A percentile compares a stretch with the other conserved stretches of the same genome.
Conservation (phyloP, 2,113 vertebrate genomes). For the Planiliza haematocheilus region DNA sequence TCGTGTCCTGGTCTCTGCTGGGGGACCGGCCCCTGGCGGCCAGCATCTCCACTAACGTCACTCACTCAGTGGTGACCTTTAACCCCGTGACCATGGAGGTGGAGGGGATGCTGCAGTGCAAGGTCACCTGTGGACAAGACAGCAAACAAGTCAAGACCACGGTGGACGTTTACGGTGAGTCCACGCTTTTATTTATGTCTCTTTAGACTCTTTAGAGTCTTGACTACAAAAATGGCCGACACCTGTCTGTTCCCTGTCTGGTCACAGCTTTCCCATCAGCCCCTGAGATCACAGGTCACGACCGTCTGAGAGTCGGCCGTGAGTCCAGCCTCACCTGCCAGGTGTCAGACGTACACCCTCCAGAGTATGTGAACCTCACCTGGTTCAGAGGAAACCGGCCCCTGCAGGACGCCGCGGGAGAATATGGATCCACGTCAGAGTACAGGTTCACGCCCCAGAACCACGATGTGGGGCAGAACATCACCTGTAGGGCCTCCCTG, state of each 20-base stretch:
- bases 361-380: slow-evolving; percentile 57
- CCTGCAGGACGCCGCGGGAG: too few relatives aligned
- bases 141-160: neutral
- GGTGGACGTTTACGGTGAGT: slow-evolving; percentile 79
- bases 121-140: slow-evolving; percentile 45
- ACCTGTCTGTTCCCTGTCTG: neutral
- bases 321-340: slow-evolving; percentile 64
- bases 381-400: slow-evolving; percentile 62
- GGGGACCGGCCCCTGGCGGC: slow-evolving; percentile 69
- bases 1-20: slow-evolving; percentile 54
- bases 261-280: slow-evolving; percentile 74
- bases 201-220: too few relatives aligned
- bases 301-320: slow-evolving; percentile 50
- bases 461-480: slow-evolving; percentile 21
- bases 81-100: slow-evolving; percentile 58
- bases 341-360: slow-evolving; percentile 60
- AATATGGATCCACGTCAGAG: too few relatives aligned
- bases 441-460: slow-evolving; percentile 53
- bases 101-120: slow-evolving; percentile 66
- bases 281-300: slow-evolving; percentile 69
- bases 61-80: slow-evolving; percentile 56
- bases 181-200: too few relatives aligned
- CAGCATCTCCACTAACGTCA: neutral
- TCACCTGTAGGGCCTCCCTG: slow-evolving; percentile 76
- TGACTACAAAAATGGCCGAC: too few relatives aligned